Conservation (phyloP, 1,140 invertebrate genomes). For the Drosophila virilis region DNA sequence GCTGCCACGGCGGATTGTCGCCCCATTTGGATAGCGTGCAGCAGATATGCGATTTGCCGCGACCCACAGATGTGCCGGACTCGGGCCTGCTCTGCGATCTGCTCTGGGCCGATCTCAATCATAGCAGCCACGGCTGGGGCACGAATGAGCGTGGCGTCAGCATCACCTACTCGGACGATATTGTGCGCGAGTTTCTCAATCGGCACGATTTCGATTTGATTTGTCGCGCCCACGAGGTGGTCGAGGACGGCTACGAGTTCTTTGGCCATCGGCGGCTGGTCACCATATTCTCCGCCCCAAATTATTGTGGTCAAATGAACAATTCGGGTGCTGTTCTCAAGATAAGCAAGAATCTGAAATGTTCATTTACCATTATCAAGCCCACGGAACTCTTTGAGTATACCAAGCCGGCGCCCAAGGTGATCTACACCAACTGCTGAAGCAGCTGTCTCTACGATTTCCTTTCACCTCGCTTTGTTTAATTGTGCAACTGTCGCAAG, state of each 20-base stretch:
- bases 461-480: neutral
- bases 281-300: slow-evolving; percentile 93
- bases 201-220: slow-evolving; percentile 93
- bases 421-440: neutral
- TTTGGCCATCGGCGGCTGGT: slow-evolving; percentile 90
- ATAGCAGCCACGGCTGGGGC: slow-evolving; percentile 91
- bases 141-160: slow-evolving; percentile 93
- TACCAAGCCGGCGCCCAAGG: neutral
- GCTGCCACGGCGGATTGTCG: slow-evolving; percentile 92
- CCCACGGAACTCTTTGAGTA: neutral
- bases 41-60: slow-evolving; percentile 93
- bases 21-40: slow-evolving; percentile 94
- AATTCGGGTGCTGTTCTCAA: slow-evolving; percentile 99
- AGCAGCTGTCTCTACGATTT: neutral
- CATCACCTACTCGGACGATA: slow-evolving; percentile 91
- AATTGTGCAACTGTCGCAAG: neutral
- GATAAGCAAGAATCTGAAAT: slow-evolving; percentile 73
- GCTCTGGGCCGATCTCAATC: slow-evolving; percentile 95
- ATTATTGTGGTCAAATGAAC: slow-evolving; percentile 94
- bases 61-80: slow-evolving; percentile 94
- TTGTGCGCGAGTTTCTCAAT: slow-evolving; percentile 91
- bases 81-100: slow-evolving; percentile 92
- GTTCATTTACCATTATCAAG: slow-evolving; percentile 42
- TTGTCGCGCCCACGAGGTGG: slow-evolving; percentile 94
- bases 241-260: slow-evolving; percentile 94